These are phyloP conservation scores for Cryptops parisi DNA, from an alignment of 2,888 invertebrate genomes.

Conservation along the genomic window DNA sequence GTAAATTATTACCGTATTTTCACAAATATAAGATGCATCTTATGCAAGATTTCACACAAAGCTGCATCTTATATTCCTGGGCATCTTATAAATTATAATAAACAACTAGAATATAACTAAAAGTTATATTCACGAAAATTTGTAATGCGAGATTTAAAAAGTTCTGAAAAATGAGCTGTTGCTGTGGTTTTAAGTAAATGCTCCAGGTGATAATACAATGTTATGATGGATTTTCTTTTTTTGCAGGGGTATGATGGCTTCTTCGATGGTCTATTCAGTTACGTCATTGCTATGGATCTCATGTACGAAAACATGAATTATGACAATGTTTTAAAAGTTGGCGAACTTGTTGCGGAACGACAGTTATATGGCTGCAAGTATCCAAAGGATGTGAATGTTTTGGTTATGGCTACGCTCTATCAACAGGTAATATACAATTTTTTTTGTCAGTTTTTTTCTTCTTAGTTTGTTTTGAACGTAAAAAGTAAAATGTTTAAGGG, in stretches of 20 bases:
- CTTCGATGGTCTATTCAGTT: conserved; percentile 54
- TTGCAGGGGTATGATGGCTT: conserved; percentile 47
- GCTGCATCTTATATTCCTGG: no score
- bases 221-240: conserved; percentile 15
- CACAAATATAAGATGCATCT: no score
- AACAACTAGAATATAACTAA: no score
- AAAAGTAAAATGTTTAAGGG: no score
- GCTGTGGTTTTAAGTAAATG: no score
- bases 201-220: no score
- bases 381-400: conserved; percentile 51
- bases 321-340: conserved; percentile 47
- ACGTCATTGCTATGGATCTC: conserved; percentile 54
- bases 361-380: conserved; percentile 48
- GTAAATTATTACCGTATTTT: no score
- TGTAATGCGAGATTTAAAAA: neutral
- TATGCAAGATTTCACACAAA: no score
- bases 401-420: conserved; percentile 54
- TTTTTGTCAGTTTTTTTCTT: neutral
- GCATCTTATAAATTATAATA: no score
- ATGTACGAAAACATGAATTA: conserved; percentile 52
- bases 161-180: neutral
- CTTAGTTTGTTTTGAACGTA: no score
- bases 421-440: conserved; percentile 44
- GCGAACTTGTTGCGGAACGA: conserved; percentile 44
- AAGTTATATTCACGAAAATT: neutral